phyloP scores from a whole-genome alignment of 2,888 invertebrate species.

The Erpobdella octoculata region DNA sequence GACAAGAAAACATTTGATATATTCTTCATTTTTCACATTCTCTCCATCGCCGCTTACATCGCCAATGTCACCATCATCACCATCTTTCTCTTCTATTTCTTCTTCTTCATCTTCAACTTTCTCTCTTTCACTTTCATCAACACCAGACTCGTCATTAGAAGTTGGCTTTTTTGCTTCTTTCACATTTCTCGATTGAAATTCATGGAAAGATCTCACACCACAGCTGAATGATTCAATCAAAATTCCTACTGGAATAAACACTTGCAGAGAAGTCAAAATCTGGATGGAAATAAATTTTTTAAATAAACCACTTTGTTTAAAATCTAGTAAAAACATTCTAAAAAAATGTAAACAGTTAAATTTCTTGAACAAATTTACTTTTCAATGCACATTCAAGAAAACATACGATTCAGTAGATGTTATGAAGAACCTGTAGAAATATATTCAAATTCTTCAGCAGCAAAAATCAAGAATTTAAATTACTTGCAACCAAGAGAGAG shows the following conservation, averaged over 20 bases:
- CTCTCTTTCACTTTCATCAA: background rate
- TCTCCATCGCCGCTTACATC: background rate
- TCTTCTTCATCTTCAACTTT: slow-evolving; percentile 9
- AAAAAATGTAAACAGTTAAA: too few species aligned
- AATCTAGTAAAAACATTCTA: background rate
- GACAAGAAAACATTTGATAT: slow-evolving; percentile 86
- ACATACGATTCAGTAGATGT: too few species aligned
- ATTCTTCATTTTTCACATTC: slow-evolving; percentile 44
- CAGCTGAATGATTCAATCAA: slow-evolving; percentile 82
- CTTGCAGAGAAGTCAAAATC: slow-evolving; percentile 73
- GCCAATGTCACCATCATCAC: too few species aligned
- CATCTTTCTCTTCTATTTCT: background rate
- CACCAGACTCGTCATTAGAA: background rate
- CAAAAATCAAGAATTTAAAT: background rate
- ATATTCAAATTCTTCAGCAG: background rate
- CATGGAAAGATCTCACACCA: slow-evolving; percentile 61
- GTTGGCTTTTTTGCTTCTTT: too few species aligned
- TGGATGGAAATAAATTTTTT: slow-evolving; percentile 38
- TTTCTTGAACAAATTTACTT: too few species aligned
- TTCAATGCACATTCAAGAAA: too few species aligned
- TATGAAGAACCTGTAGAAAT: background rate
- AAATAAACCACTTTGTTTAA: background rate
- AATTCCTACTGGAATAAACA: slow-evolving; percentile 76
- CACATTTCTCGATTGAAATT: background rate
- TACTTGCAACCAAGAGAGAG: slow-evolving; percentile 55